Conservation (phyloP, 2,888 invertebrate species). For the Rhamphomyia laevipes region DNA sequence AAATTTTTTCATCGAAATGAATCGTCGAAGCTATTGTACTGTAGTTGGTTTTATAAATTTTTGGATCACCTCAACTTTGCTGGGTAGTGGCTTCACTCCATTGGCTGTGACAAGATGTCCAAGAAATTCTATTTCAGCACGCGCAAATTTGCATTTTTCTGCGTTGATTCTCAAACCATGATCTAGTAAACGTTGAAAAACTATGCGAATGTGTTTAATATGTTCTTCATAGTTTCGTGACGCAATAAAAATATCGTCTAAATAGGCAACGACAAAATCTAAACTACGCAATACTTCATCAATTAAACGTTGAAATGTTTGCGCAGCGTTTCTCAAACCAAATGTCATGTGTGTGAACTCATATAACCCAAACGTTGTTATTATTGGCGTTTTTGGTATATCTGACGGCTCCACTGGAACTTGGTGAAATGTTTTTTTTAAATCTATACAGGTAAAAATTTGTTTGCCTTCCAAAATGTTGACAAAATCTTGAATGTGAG, state of each 20-base stretch:
- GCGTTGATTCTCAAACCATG: slow-evolving; percentile 18
- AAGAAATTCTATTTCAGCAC: slow-evolving; percentile 9
- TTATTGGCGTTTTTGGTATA: slow-evolving; percentile 19
- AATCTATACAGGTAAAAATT: slow-evolving; percentile 18
- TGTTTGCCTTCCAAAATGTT: not conserved
- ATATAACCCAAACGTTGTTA: slow-evolving; percentile 28
- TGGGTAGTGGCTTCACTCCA: slow-evolving; percentile 5
- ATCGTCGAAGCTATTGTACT: slow-evolving; percentile 11
- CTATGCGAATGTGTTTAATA: slow-evolving; percentile 8
- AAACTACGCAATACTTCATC: slow-evolving; percentile 20
- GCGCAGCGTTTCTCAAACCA: slow-evolving; percentile 26
- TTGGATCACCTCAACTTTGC: slow-evolving; percentile 10
- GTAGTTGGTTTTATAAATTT: slow-evolving; percentile 10
- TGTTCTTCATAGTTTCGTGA: slow-evolving; percentile 11
- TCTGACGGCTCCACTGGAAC: slow-evolving; percentile 10
- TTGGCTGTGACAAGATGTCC: slow-evolving; percentile 9
- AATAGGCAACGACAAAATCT: slow-evolving; percentile 18
- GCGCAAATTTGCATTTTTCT: slow-evolving; percentile 14
- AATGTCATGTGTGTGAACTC: slow-evolving; percentile 27
- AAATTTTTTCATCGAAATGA: slow-evolving; percentile 10
- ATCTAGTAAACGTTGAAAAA: slow-evolving; percentile 18
- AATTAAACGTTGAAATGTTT: slow-evolving; percentile 27
- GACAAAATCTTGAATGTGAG: slow-evolving; percentile 8
- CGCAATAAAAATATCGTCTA: slow-evolving; percentile 15
- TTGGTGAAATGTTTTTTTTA: slow-evolving; percentile 4